Conservation (phyloP, 2,797 vertebrate species). For the Lophius americanus region DNA sequence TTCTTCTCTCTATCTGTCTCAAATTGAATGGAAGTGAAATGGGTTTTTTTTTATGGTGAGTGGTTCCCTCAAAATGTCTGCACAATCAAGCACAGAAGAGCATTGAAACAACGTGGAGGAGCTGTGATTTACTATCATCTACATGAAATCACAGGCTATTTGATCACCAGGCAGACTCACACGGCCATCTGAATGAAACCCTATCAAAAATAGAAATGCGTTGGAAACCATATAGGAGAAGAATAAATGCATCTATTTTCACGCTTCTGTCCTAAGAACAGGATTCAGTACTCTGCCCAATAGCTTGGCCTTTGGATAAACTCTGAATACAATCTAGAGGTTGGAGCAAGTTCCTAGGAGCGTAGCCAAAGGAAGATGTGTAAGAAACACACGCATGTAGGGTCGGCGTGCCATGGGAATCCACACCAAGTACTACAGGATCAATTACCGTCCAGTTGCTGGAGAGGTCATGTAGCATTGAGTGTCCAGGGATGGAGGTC, state of each 20-base stretch:
- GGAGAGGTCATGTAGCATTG: constrained; percentile 74
- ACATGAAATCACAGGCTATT: constrained; percentile 68
- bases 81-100: constrained; percentile 66
- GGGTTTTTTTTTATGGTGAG: constrained; percentile 61
- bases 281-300: constrained; percentile 35
- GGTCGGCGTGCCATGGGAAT: constrained; percentile 65
- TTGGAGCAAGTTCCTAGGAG: constrained; percentile 46
- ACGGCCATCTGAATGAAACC: constrained; percentile 45
- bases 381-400: constrained; percentile 54
- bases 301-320: constrained; percentile 56
- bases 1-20: constrained; percentile 60
- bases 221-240: constrained; percentile 24
- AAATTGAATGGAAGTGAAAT: constrained; percentile 66
- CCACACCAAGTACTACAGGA: constrained; percentile 69
- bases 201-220: constrained; percentile 9
- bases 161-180: constrained; percentile 56
- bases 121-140: constrained; percentile 72
- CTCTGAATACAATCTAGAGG: constrained; percentile 49
- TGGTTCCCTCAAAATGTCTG: constrained; percentile 48
- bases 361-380: constrained; percentile 46
- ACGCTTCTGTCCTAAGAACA: constrained; percentile 8
- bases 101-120: constrained; percentile 67
- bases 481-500: constrained; percentile 69
- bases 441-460: constrained; percentile 82
- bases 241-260: not conserved